Evolutionary conservation across 1,140 invertebrate species (phyloP), one percentile per base, ranked within the genome.

Genomic region (Pomacea maculata): DNA sequence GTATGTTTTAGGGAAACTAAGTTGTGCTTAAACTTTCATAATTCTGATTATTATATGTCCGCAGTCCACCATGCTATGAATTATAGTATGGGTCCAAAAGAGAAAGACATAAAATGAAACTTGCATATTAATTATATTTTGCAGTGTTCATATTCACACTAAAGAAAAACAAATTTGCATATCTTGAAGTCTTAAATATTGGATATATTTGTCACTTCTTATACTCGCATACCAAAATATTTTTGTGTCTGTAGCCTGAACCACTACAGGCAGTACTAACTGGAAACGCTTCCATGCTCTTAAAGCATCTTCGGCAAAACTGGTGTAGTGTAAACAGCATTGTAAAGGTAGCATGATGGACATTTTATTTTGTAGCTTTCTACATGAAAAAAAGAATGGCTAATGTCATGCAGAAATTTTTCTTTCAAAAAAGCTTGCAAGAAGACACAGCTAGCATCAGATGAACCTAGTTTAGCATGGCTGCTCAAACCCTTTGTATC

Each of bases 281-380:
- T 1, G 68, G 74, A 73, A 81, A 83, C 64, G 70, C 81, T 67
- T 79, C 73, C 34, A 72, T 79, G 17, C 78, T 74, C 65, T 65
- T 83, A 78, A 81, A 83, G 67, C 80, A 68, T 79, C 83, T 78
- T 78, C 81, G 71, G 63, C 68, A 71, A 70, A 75, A 80, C 78
- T 85, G 84, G 84, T 83, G 84, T 82, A 83, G 78, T 74, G 83
- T 82, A 15, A 73, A 80, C 57, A 81, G 80, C 71, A 81, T 81
- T 63, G 80, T 76, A 17, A 76, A 81, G 80, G 74, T 81, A 68
- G 70, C 61, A 25, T 61, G 57, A 11, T 61, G 57, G 15, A 61
- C 3, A 11, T 61, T 61, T 61, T 17, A 61, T 61, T 61, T 61
- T 61, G 57, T 61, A 17, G 15, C 57, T 9, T 61, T 4, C 57